Conservation (phyloP, 2,888 invertebrate genomes). For the Brachyptera risi region DNA sequence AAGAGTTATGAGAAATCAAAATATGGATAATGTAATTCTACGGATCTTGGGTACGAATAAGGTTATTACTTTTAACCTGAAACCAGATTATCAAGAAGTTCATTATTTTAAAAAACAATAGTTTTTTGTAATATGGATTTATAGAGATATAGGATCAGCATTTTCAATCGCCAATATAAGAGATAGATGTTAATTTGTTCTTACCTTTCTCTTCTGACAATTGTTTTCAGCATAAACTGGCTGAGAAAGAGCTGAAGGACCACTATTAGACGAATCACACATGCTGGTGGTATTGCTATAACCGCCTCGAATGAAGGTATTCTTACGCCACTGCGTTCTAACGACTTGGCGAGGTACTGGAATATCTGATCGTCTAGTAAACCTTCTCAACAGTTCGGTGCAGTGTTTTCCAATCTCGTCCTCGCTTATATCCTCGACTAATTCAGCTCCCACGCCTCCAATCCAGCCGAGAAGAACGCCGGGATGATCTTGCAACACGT, state of each 20-base stretch:
- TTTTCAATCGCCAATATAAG: too few relatives aligned
- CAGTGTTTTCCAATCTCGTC: conserved; percentile 51
- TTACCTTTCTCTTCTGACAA: neutral
- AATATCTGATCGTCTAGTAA: conserved; percentile 47
- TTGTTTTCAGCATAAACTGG: conserved; percentile 42
- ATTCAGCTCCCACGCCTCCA: conserved; percentile 56
- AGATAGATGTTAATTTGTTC: too few relatives aligned
- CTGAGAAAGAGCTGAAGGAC: conserved; percentile 44
- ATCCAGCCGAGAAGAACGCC: conserved; percentile 62
- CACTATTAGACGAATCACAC: conserved; percentile 47
- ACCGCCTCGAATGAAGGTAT: conserved; percentile 54
- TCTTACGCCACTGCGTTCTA: conserved; percentile 54
- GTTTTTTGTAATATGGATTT: too few relatives aligned
- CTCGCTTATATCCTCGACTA: conserved; percentile 52
- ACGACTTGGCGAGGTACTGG: conserved; percentile 48
- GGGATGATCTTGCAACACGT: conserved; percentile 49
- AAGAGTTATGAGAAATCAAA: too few relatives aligned
- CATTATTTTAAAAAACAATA: too few relatives aligned
- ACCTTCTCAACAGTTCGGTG: conserved; percentile 49
- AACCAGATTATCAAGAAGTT: too few relatives aligned
- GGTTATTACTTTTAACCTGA: too few relatives aligned
- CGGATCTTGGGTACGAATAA: too few relatives aligned
- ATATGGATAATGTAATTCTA: too few relatives aligned
- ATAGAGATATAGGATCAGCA: too few relatives aligned
- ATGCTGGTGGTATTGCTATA: conserved; percentile 54